Evolutionary conservation across 2,113 vertebrate species (phyloP).

Genomic region (Chascanopsetta lugubris): DNA sequence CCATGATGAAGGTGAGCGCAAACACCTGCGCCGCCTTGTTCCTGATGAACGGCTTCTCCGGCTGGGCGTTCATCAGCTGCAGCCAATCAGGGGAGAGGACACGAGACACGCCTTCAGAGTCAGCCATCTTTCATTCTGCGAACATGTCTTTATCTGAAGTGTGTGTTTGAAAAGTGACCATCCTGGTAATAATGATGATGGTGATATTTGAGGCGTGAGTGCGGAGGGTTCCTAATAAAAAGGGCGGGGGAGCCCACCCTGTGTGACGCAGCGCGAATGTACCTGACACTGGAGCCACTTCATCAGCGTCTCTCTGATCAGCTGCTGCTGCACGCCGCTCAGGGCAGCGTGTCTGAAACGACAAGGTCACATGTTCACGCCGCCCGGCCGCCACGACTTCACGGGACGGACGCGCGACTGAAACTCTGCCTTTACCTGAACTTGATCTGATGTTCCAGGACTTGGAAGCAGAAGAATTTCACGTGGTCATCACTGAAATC

Average conservation of each 20-base stretch:
- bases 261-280: too few relatives aligned
- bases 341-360: conserved; percentile 89
- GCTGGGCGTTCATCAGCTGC: conserved; percentile 89
- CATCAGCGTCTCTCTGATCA: conserved; percentile 94
- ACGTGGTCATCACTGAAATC: conserved; percentile 92
- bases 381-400: too few relatives aligned
- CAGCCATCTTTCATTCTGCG: neutral
- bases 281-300: conserved; percentile 98
- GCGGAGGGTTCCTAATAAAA: too few relatives aligned
- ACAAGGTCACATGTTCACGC: conserved; percentile 18
- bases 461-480: conserved; percentile 99
- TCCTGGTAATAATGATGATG: too few relatives aligned
- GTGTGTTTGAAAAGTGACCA: neutral
- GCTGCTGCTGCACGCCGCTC: conserved; percentile 89
- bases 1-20: conserved; percentile 93
- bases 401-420: too few relatives aligned
- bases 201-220: too few relatives aligned
- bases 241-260: too few relatives aligned
- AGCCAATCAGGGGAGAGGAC: neutral
- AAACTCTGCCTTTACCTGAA: conserved; percentile 86
- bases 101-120: neutral
- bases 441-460: conserved; percentile 96
- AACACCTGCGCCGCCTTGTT: conserved; percentile 99
- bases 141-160: too few relatives aligned
- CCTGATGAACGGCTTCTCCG: conserved; percentile 96